Conservation (phyloP, 2,888 invertebrate genomes). For the Acanthosepion pharaonis region DNA sequence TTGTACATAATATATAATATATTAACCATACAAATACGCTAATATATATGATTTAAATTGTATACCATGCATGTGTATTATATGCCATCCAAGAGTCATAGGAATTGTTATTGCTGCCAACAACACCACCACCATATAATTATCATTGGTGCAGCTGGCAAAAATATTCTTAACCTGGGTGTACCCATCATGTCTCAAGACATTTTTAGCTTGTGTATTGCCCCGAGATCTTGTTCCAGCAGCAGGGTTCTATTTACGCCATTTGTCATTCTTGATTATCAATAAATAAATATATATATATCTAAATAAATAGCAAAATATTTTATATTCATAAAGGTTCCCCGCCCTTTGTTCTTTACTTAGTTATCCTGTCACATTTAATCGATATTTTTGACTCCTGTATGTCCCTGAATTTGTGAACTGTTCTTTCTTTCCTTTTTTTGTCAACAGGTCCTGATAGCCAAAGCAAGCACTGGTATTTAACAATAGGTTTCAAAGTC, state of each 20-base stretch:
- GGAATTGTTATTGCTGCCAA: too few species aligned
- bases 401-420: background rate
- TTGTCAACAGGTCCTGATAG: background rate
- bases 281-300: too few species aligned
- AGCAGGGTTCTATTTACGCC: background rate
- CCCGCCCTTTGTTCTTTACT: too few species aligned
- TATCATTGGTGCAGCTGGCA: too few species aligned
- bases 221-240: background rate
- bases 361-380: too few species aligned
- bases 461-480: background rate
- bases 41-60: background rate
- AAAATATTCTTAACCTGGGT: background rate
- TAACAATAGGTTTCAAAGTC: background rate
- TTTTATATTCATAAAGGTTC: too few species aligned
- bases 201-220: background rate
- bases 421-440: background rate
- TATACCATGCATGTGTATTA: background rate
- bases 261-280: background rate
- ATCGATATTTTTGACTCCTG: too few species aligned
- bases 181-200: background rate
- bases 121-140: too few species aligned
- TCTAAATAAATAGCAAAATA: too few species aligned
- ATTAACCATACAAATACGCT: background rate
- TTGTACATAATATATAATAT: conserved; percentile 22
- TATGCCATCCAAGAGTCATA: background rate